Base-by-base conservation (phyloP, 2,888 invertebrate species). In the Limnephilus auricula region DNA sequence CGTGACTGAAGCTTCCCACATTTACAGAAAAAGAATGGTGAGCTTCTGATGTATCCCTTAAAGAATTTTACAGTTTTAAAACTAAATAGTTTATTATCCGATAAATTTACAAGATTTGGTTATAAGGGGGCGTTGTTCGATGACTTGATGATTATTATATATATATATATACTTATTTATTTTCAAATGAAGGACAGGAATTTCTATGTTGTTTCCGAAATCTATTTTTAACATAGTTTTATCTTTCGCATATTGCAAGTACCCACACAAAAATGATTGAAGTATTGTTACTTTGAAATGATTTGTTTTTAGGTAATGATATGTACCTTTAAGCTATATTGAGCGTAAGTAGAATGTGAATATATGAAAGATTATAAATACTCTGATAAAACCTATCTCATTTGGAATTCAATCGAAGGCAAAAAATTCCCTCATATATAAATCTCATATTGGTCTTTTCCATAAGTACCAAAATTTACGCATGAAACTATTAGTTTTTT, bases 11-110 rank as follows among this genome's bases (percentile, higher is more conserved):
- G 90, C 90, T n/a, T 90, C 90, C 0, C 90, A 90, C 34, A 90
- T 90, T 87, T 90, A 87, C 34, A 90, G 86, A 45, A 90, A 90
- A 78, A 90, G 86, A 87, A 90, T 90, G 90, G 90, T 90, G 78
- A 45, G 65, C 9, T 65, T 65, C 6, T 65, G 9, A 18, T 25
- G 50, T 25, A 13, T 31, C 80, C 31, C 3, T 31, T 30, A 13
- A 79, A 79, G 13, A 12, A 31, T 80, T 15, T 25, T 18, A 30
- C 30, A 80, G 31, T 80, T 80, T 45, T 45, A 45, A 45, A 15
- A 45, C 15, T 15, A 13, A 2, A 45, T 79, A 0, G 13, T 25
- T 65, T 65, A 25, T 65, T 6, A 18, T 18, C 65, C 18, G 9
- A 65, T 65, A 65, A 65, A 65, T 18, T 25, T 65, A 65, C 65